Base-by-base conservation (phyloP, 2,888 invertebrate species). In the Tolmerus cingulatus region DNA sequence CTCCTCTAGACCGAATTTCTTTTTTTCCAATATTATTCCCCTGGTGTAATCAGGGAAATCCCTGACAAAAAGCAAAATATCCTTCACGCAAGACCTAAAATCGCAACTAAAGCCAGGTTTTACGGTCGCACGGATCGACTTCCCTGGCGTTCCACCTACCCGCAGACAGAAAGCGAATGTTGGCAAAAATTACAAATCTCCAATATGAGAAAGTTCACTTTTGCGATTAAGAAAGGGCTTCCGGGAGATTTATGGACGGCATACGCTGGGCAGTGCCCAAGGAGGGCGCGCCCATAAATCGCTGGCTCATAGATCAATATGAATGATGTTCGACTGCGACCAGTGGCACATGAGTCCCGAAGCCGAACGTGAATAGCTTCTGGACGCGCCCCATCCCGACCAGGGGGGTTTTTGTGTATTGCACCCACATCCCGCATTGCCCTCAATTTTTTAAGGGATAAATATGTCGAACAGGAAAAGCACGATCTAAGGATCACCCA, bases 131-230 rank as follows among this genome's bases (percentile, higher is more conserved):
- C 5, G 5, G 51, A 51, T 8, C n/a, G 5, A n/a, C 5, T 2
- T 51, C 51, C 51, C 51, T 16, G n/a, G n/a, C 7, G 8, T 51
- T n/a, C 51, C 51, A n/a, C 5, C 51, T 3, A 19, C n/a, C 51
- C n/a, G 51, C 51, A 66, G 27, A 27, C 12, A 23, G 66, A 66
- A 23, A 66, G 37, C 76, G 76, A n/a, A 79, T 79, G 79, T 79
- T 79, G 51, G 79, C 79, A 79, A 79, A 51, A 79, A 79, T 79
- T 79, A 79, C 79, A 79, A 27, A 46, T 79, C 79, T 40, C 46
- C 51, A 27, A 79, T 79, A 46, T 79, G 23, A 79, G 51, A 51
- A 79, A 46, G 23, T 78, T 66, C 43, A 43, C 40, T 43, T 78
- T 40, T 34, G 30, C 37, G 78, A 79, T 79, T 79, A 79, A 79